phyloP scores from a whole-genome alignment of 2,797 vertebrate genomes.

The Mus spretus region DNA sequence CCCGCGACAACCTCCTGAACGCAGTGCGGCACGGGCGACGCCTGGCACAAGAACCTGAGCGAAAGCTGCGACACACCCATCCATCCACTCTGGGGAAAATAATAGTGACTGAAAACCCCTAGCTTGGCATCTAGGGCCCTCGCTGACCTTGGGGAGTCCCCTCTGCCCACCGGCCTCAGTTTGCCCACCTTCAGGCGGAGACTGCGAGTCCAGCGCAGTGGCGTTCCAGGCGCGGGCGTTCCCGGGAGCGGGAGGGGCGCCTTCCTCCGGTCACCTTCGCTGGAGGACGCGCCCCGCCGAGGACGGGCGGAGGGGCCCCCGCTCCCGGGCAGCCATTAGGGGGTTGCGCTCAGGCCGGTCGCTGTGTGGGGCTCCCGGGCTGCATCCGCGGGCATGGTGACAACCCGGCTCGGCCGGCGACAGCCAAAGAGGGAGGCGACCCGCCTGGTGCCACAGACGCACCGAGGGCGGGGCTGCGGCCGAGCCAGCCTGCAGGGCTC shows the following conservation, averaged over 20 bases:
- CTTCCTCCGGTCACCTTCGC: not conserved
- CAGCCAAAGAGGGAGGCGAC: not conserved
- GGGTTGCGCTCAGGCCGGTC: not conserved
- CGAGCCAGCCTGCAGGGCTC: not conserved
- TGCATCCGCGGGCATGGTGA: not conserved
- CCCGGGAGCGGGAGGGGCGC: not conserved
- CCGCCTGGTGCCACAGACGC: not conserved
- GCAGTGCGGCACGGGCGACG: slow-evolving; percentile 58
- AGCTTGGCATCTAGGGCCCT: not conserved
- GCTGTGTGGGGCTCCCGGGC: not conserved
- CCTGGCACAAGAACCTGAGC: not conserved
- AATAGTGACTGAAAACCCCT: not conserved
- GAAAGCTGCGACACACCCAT: not conserved
- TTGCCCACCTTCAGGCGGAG: not conserved
- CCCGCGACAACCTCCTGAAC: not conserved
- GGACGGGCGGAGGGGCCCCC: not conserved
- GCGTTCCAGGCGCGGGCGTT: not conserved
- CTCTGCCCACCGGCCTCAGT: slow-evolving; percentile 57
- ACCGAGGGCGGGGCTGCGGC: not conserved
- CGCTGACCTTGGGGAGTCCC: slow-evolving; percentile 62
- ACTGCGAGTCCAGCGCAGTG: not conserved
- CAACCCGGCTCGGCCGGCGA: not conserved
- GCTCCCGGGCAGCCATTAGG: slow-evolving; percentile 39
- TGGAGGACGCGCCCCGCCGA: not conserved
- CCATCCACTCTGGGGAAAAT: not conserved